These are phyloP conservation scores for Ciconia stormi DNA, from an alignment of 2,113 vertebrate species.

Conservation along the genomic window DNA sequence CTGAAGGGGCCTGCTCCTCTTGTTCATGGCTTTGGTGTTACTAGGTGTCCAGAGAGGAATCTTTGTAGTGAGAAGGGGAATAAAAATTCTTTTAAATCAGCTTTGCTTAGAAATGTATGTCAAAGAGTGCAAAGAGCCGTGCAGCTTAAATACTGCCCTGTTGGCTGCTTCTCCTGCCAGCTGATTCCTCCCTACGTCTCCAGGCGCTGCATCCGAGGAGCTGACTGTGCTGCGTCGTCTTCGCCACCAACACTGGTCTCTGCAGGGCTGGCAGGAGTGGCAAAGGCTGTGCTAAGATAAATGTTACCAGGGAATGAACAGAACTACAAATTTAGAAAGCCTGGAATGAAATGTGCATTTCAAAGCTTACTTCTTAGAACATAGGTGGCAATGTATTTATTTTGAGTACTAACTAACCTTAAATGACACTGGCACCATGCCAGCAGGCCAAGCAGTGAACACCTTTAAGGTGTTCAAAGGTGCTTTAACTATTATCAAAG, in stretches of 20 bases:
- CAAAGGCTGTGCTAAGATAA: background rate
- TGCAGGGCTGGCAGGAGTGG: background rate
- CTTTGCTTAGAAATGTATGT: background rate
- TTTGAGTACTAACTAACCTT: background rate
- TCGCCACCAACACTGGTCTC: accelerated
- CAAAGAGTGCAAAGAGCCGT: background rate
- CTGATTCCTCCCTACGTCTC: background rate
- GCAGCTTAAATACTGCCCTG: background rate
- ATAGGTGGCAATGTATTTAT: background rate
- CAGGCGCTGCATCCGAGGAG: background rate
- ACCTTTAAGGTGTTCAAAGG: background rate
- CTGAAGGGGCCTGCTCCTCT: background rate
- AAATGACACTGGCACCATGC: background rate
- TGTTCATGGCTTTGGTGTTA: background rate
- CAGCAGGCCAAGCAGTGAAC: background rate
- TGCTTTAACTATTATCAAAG: background rate
- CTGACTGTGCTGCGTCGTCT: background rate
- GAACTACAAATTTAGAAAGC: background rate
- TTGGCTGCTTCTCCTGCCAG: background rate
- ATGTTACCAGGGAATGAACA: background rate
- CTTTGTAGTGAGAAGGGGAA: background rate
- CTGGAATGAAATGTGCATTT: background rate
- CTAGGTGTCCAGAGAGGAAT: background rate
- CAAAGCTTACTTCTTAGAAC: background rate
- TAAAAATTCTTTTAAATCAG: background rate